phyloP scores from a whole-genome alignment of 2,113 vertebrate genomes.

The Heptranchias perlo region DNA sequence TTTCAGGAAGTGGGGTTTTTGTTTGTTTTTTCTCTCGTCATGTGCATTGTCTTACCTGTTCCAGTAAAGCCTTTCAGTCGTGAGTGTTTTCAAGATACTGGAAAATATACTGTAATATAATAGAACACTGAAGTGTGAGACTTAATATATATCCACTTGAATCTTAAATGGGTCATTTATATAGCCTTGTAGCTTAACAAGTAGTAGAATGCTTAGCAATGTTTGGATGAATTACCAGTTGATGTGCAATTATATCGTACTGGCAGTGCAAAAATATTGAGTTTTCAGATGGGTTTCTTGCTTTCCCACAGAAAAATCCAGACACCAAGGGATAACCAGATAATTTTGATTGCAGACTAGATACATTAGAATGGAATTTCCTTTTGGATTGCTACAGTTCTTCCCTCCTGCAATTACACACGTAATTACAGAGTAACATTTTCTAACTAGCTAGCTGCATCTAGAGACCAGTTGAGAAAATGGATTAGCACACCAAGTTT shows the following conservation, averaged over 20 bases:
- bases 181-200: neutral
- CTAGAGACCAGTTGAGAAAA: neutral
- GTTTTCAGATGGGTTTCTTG: neutral
- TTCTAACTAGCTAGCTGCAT: neutral
- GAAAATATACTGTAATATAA: neutral
- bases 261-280: neutral
- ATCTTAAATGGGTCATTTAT: neutral
- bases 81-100: neutral
- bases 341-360: neutral
- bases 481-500: neutral
- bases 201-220: neutral
- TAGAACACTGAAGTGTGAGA: neutral
- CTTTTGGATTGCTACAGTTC: neutral
- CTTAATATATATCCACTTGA: neutral
- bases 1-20: neutral
- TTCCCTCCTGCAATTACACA: neutral
- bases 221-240: neutral
- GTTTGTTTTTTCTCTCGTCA: neutral
- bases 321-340: neutral
- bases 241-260: neutral
- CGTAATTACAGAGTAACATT: neutral
- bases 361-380: neutral
- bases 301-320: neutral
- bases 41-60: neutral
- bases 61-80: neutral